These are phyloP conservation scores for Rotaria magnacalcarata DNA, from an alignment of 2,888 invertebrate genomes.

Conservation along the genomic window DNA sequence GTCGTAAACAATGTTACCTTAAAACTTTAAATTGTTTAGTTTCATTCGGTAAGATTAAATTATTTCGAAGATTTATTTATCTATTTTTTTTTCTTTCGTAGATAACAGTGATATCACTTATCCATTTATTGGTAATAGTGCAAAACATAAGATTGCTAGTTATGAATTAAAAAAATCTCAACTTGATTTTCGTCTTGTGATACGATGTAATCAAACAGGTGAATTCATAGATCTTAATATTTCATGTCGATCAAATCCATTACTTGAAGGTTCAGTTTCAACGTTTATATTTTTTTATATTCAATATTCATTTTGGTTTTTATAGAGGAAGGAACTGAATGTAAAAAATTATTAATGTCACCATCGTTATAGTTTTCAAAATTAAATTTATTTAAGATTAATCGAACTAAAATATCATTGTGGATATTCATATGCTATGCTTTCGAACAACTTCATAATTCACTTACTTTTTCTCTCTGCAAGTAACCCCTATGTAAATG, in stretches of 20 bases:
- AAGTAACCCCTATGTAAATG: background rate
- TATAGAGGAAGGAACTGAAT: background rate
- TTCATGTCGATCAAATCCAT: background rate
- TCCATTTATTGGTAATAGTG: background rate
- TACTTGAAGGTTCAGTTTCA: background rate
- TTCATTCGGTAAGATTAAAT: background rate
- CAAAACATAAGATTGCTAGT: background rate
- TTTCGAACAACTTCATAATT: background rate
- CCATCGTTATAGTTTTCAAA: background rate
- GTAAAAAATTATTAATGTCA: background rate
- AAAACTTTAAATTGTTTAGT: background rate
- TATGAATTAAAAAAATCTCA: slow-evolving; percentile 19
- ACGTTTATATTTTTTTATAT: background rate
- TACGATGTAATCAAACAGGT: background rate
- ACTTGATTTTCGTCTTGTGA: background rate
- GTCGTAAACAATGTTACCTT: background rate
- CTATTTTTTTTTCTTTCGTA: background rate
- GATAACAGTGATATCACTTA: background rate
- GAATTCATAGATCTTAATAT: background rate
- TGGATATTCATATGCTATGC: background rate
- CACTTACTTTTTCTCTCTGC: background rate
- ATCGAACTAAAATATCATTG: background rate
- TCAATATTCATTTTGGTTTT: background rate
- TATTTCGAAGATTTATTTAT: background rate
- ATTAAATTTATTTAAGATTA: background rate